Conservation (phyloP, 2,113 vertebrate genomes). For the Ceyx cyanopectus region DNA sequence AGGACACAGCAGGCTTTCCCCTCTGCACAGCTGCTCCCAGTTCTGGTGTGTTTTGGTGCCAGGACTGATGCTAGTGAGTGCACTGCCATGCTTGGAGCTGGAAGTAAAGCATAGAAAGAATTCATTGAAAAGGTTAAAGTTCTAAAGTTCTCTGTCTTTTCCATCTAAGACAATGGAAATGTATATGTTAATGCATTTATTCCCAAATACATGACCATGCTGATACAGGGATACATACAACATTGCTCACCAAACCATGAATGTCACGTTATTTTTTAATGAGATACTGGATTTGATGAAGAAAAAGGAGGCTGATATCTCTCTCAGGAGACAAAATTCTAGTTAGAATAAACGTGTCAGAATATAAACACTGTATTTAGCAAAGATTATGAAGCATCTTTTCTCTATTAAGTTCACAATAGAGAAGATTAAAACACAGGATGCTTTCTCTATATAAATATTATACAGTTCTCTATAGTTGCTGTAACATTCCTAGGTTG, state of each 20-base stretch:
- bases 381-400: not conserved
- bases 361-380: not conserved
- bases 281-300: not conserved
- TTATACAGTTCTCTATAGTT: not conserved
- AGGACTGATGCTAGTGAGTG: not conserved
- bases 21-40: not conserved
- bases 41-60: not conserved
- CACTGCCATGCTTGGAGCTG: not conserved
- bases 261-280: not conserved
- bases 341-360: not conserved
- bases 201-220: not conserved
- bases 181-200: not conserved
- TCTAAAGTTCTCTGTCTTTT: not conserved
- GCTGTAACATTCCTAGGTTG: not conserved
- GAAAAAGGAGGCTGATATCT: not conserved
- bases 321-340: not conserved
- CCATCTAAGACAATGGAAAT: not conserved
- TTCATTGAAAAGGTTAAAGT: not conserved
- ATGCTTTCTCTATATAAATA: not conserved
- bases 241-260: not conserved
- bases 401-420: not conserved
- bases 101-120: not conserved
- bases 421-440: not conserved
- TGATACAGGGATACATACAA: not conserved
- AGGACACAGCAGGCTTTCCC: not conserved